Evolutionary conservation across 37 sponge, comb jelly and placozoan species (phyloP).

Genomic region (Mnemiopsis leidyi): DNA sequence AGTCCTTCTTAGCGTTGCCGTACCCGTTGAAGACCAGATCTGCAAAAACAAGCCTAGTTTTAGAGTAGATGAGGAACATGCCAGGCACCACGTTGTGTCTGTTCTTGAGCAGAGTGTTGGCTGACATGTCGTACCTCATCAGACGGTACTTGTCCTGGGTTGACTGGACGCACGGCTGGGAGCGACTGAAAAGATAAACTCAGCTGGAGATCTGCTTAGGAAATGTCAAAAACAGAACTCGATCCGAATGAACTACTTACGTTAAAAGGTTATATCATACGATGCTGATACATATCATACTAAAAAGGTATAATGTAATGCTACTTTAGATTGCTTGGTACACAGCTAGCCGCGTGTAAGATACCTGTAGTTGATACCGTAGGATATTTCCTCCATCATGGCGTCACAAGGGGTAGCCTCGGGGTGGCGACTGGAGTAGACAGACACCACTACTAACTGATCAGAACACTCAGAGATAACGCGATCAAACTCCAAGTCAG

Average conservation of each 20-base stretch:
- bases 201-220: no score
- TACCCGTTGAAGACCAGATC: conserved; percentile 92
- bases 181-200: conserved; percentile 24
- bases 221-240: no score
- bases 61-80: conserved; percentile 87
- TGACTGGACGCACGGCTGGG: conserved; percentile 67
- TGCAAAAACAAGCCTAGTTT: conserved; percentile 77
- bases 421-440: conserved; percentile 70
- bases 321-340: no score
- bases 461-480: conserved; percentile 78
- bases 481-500: conserved; percentile 84
- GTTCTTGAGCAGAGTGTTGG: conserved; percentile 71
- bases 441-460: conserved; percentile 77
- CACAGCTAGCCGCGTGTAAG: no score
- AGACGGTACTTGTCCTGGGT: conserved; percentile 77
- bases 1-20: conserved; percentile 83
- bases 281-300: no score
- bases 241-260: no score
- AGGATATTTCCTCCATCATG: conserved; percentile 77
- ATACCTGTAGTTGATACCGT: conserved; percentile 71
- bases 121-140: conserved; percentile 82
- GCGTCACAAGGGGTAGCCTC: conserved; percentile 72
- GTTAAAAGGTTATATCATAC: no score
- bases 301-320: no score
- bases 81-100: conserved; percentile 83